Conservation (phyloP, 2,797 vertebrate genomes). For the Tokudaia tokunoshimensis region DNA sequence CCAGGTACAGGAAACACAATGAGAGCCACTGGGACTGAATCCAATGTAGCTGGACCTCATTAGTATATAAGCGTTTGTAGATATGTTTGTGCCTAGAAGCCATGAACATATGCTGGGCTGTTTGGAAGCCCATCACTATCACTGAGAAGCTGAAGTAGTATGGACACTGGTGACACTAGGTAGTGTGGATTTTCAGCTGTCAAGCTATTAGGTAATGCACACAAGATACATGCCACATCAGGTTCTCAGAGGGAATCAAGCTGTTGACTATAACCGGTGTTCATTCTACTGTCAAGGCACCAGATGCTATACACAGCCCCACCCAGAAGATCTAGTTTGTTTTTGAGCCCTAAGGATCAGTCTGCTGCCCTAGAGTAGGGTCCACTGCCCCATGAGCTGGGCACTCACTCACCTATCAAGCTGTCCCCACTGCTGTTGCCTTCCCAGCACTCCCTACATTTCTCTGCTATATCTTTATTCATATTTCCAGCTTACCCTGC, state of each 20-base stretch:
- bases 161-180: background rate
- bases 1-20: background rate
- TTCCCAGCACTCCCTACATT: background rate
- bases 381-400: background rate
- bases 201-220: background rate
- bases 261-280: background rate
- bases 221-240: background rate
- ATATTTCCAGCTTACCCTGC: background rate
- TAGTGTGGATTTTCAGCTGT: background rate
- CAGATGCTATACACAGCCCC: background rate
- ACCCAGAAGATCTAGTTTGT: background rate
- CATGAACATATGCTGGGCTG: background rate
- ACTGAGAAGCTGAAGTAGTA: background rate
- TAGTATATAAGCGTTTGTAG: too few species aligned
- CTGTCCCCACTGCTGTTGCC: background rate
- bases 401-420: background rate
- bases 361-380: background rate
- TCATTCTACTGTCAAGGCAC: background rate
- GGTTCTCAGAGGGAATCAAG: background rate
- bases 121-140: background rate
- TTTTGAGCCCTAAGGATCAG: background rate
- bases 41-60: background rate
- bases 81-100: background rate
- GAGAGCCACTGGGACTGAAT: background rate
- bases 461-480: background rate